These are phyloP conservation scores for Pollenia angustigena DNA, from an alignment of 2,888 invertebrate genomes.

Conservation along the genomic window DNA sequence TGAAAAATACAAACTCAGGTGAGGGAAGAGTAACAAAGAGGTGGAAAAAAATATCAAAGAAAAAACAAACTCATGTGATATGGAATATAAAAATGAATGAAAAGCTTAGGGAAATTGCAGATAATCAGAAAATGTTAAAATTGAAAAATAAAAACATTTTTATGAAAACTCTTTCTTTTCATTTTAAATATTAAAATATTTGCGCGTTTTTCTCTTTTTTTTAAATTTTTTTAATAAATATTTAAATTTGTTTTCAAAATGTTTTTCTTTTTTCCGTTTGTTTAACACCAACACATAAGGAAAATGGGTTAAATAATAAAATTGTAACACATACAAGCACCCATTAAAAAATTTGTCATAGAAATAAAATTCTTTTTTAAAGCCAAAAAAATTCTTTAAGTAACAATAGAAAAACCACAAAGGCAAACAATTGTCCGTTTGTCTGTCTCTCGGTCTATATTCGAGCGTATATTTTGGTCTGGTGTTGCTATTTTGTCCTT, in stretches of 20 bases:
- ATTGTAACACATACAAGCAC: conserved; percentile 30
- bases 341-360: conserved; percentile 11
- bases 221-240: not conserved
- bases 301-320: conserved; percentile 53
- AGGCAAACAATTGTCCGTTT: conserved; percentile 20
- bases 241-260: conserved; percentile 10
- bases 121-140: conserved; percentile 17
- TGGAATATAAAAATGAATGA: conserved; percentile 41
- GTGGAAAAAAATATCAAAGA: not conserved
- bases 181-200: not conserved
- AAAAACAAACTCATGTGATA: not conserved
- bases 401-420: conserved; percentile 32
- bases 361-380: not conserved
- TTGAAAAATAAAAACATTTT: not conserved
- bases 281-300: conserved; percentile 37
- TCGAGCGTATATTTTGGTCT: not conserved
- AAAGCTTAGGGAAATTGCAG: conserved; percentile 53
- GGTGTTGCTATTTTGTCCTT: not conserved
- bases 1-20: conserved; percentile 29
- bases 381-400: conserved; percentile 22
- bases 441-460: not conserved
- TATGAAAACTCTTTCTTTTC: not conserved
- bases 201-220: conserved; percentile 21
- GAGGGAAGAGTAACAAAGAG: not conserved
- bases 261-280: not conserved